A percentile compares a stretch with the other conserved stretches of the same genome.
These are phyloP conservation scores for Poeciliopsis presidionis DNA, from an alignment of 2,797 vertebrate species.

Conservation along the genomic window DNA sequence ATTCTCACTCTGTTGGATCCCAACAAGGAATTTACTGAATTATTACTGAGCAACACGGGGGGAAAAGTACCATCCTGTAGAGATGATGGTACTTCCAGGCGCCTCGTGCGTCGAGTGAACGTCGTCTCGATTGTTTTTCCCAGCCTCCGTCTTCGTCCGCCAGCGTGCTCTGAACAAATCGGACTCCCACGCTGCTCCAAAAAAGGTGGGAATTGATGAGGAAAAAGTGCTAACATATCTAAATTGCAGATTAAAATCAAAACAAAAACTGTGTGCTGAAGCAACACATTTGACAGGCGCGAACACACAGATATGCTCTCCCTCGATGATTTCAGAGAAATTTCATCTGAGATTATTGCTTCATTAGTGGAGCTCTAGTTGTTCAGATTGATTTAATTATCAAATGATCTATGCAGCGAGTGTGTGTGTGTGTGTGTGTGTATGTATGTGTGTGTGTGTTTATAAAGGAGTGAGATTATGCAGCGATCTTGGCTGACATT, in stretches of 20 bases:
- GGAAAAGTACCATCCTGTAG: background rate
- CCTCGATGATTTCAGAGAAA: conserved; percentile 71
- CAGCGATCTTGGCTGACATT: conserved; percentile 82
- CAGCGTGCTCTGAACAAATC: conserved; percentile 21
- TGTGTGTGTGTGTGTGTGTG: conserved; percentile 23
- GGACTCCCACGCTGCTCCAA: conserved; percentile 23
- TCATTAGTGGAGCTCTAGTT: conserved; percentile 80
- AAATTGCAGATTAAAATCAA: conserved; percentile 65
- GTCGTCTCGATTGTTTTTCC: conserved; percentile 8
- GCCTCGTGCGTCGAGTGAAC: background rate
- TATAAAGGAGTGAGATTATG: conserved; percentile 64
- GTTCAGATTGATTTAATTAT: conserved; percentile 82
- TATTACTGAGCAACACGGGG: background rate
- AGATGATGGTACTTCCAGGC: too few species aligned
- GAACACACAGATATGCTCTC: conserved; percentile 34
- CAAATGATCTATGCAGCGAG: conserved; percentile 74
- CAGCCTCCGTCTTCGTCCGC: conserved; percentile 11
- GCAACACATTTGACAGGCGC: background rate
- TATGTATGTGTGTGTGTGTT: conserved; percentile 25
- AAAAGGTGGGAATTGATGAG: conserved; percentile 28
- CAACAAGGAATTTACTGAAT: conserved; percentile 9
- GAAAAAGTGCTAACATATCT: conserved; percentile 43
- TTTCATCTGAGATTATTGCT: conserved; percentile 77
- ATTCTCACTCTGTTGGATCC: conserved; percentile 15
- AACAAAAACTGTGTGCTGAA: conserved; percentile 23